Evolutionary conservation across 2,797 vertebrate genomes (phyloP), one percentile per base, ranked within the genome.

Genomic region (Columba guinea): DNA sequence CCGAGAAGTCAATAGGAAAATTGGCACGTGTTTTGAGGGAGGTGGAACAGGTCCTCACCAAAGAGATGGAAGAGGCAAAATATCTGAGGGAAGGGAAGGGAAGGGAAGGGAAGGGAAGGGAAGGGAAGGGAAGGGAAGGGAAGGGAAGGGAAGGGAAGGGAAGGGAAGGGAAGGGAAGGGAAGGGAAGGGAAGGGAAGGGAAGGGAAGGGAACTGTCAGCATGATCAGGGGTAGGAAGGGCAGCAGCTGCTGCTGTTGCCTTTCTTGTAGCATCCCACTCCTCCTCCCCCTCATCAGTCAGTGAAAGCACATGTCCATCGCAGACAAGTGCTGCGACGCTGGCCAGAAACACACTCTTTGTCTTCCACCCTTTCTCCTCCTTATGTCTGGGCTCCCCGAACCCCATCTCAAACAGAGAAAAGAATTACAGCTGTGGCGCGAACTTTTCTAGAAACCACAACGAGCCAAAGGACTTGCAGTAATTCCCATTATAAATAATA

Each of bases 201-300:
- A 85, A 51, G 63, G 67, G 41, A 44, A 44, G 7, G 41, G 41
- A 44, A 44, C 56, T 79, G 48, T 86, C 70, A 68, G 52, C 4
- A 0, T n/a, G 58, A 18, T n/a, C 3, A 39, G 52, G 44, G 74
- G 37, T 41, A 52, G 51, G 59, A 78, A 30, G 60, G 89, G 59
- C 73, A 63, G 52, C 98, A 98, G 97, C 97, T 97, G 98, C 95
- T 91, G 88, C 56, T 44, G 48, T 37, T 55, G 55, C 94, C 46
- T 32, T 77, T 83, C 82, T 87, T 60, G 74, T 20, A 73, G 74
- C 67, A 78, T 55, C 82, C 76, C 74, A 39, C 51, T 81, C 46
- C 26, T 37, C 68, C 93, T 90, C 22, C 35, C 11, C 41, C 88
- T 22, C 67, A 55, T 35, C 85, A 39, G 93, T 79, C 93, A 91